Percentiles rank a stretch among this genome's conserved stretches.
These are phyloP conservation scores for Polypterus senegalus DNA, from an alignment of 2,113 vertebrate genomes.

Conservation along the genomic window DNA sequence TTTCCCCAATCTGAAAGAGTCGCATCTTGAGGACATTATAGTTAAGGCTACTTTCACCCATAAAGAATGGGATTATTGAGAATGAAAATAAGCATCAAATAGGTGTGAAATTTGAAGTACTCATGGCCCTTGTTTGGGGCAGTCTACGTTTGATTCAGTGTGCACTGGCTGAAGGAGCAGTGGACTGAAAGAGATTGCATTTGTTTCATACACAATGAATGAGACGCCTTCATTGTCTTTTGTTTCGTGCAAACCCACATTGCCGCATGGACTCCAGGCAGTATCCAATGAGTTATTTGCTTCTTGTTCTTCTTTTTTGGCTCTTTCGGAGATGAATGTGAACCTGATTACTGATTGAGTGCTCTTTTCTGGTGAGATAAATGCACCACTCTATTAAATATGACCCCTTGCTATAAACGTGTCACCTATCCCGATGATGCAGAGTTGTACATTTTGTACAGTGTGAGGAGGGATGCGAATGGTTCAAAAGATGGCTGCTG, in stretches of 20 bases:
- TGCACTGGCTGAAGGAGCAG: constrained; percentile 3
- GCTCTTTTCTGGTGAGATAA: too few species aligned
- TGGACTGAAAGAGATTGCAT: constrained; percentile 5
- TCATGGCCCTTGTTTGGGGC: not conserved
- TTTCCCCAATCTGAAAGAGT: not conserved
- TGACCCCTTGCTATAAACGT: too few species aligned
- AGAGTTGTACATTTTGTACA: too few species aligned
- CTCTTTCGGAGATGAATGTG: too few species aligned
- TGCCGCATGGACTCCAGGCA: too few species aligned
- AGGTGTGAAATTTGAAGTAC: not conserved
- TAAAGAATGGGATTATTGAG: not conserved
- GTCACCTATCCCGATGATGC: too few species aligned
- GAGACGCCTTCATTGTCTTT: not conserved
- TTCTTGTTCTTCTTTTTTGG: too few species aligned
- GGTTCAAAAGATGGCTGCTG: too few species aligned
- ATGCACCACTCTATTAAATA: too few species aligned
- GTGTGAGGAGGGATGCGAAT: too few species aligned
- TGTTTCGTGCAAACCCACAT: not conserved
- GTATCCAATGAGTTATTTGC: too few species aligned
- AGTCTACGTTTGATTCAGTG: not conserved
- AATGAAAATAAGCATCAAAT: not conserved
- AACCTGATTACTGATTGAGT: too few species aligned
- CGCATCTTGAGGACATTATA: not conserved
- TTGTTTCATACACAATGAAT: constrained; percentile 5
- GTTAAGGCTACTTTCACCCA: not conserved